phyloP scores from a whole-genome alignment of 1,140 invertebrate genomes.

The Adoxophyes honmai region DNA sequence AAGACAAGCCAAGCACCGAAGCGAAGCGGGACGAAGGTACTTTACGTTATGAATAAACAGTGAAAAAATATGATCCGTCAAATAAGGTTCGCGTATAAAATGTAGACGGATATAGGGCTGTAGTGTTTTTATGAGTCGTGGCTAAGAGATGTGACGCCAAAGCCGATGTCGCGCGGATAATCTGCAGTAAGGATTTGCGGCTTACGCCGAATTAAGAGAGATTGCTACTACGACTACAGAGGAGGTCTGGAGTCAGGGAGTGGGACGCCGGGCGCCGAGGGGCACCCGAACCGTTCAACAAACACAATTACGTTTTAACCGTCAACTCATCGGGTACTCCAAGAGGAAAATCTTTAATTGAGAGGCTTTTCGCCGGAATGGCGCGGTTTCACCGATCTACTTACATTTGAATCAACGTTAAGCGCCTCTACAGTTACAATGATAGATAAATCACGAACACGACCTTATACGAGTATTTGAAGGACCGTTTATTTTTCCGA shows the following conservation, averaged over 20 bases:
- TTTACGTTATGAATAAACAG: no score
- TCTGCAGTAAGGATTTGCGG: conserved; percentile 26
- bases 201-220: conserved; percentile 24
- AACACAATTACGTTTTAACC: conserved; percentile 31
- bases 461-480: neutral
- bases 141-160: conserved; percentile 4
- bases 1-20: no score
- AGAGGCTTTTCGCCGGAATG: conserved; percentile 15
- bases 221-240: conserved; percentile 19
- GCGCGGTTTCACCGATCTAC: neutral
- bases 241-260: conserved; percentile 14
- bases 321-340: conserved; percentile 22
- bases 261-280: neutral
- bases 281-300: conserved; percentile 24
- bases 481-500: conserved; percentile 15
- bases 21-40: no score
- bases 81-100: no score
- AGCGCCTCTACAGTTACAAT: neutral
- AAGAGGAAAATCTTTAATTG: conserved; percentile 24
- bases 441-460: conserved; percentile 8
- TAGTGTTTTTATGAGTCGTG: neutral
- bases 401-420: neutral
- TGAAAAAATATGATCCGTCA: no score
- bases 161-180: conserved; percentile 13
- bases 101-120: no score